Evolutionary conservation across 1,140 invertebrate species (phyloP).

Genomic region (Drosophila bifasciata): DNA sequence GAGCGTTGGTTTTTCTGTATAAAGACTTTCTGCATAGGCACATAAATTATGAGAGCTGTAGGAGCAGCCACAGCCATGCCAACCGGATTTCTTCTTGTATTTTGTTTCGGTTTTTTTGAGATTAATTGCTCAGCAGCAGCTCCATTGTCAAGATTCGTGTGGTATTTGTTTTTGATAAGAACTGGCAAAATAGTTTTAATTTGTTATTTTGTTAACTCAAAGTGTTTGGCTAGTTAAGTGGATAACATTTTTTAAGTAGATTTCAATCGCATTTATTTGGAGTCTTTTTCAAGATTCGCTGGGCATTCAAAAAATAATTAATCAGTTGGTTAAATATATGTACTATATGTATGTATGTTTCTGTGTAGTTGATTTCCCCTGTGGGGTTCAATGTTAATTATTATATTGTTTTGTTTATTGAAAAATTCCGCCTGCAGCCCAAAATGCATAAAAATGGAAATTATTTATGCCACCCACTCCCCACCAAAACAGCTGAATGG

Average conservation of each 20-base stretch:
- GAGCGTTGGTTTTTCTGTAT: constrained; percentile 57
- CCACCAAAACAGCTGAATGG: constrained; percentile 6
- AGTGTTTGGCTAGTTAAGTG: constrained; percentile 29
- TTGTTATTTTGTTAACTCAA: constrained; percentile 22
- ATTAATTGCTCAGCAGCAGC: constrained; percentile 72
- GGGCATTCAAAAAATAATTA: constrained; percentile 24
- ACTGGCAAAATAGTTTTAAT: constrained; percentile 32
- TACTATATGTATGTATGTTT: too few species aligned
- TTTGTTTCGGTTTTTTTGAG: constrained; percentile 41
- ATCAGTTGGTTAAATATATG: constrained; percentile 25
- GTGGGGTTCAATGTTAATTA: constrained; percentile 14
- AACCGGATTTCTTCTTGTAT: constrained; percentile 62
- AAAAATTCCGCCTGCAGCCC: constrained; percentile 28
- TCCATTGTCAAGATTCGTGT: constrained; percentile 56
- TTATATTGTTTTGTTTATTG: constrained; percentile 35
- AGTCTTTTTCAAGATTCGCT: background rate
- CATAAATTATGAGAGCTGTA: constrained; percentile 69
- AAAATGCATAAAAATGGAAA: constrained; percentile 51
- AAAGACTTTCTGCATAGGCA: constrained; percentile 49
- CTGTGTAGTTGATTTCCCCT: too few species aligned
- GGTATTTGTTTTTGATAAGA: constrained; percentile 63
- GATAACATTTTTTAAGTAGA: constrained; percentile 36
- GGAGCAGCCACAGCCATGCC: background rate
- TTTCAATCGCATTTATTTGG: constrained; percentile 36
- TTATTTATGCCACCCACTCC: constrained; percentile 52